phyloP scores from a whole-genome alignment of 2,797 vertebrate species.

The Macropus fuliginosus region DNA sequence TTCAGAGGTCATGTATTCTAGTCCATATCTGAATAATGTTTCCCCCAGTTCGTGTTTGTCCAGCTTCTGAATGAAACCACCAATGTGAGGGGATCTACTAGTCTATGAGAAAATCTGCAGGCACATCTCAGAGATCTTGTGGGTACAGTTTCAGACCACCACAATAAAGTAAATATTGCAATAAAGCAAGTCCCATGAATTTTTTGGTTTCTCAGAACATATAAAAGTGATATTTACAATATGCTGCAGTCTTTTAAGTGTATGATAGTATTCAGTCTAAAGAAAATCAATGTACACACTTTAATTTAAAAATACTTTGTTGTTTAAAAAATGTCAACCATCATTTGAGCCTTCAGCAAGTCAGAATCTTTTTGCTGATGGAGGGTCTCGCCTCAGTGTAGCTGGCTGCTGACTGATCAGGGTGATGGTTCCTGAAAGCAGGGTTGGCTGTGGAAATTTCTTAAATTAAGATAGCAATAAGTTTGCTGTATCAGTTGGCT shows the following conservation, averaged over 20 bases:
- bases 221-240: background rate
- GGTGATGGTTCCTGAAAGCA: background rate
- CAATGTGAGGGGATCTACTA: background rate
- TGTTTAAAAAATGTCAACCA: background rate
- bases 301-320: background rate
- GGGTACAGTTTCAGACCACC: background rate
- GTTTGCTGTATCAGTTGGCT: background rate
- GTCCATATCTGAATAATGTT: background rate
- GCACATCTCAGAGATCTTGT: background rate
- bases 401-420: background rate
- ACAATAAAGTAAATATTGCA: background rate
- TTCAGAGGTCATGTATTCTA: background rate
- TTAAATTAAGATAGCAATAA: background rate
- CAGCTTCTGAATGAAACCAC: background rate
- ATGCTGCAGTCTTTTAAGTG: background rate
- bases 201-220: background rate
- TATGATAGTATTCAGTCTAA: background rate
- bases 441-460: background rate
- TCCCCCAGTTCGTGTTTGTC: background rate
- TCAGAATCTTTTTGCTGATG: background rate
- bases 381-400: rapidly evolving
- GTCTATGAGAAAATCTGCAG: background rate
- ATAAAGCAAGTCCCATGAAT: background rate
- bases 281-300: background rate
- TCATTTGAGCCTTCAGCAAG: background rate